Evolutionary conservation across 2,888 invertebrate genomes (phyloP).

Genomic region (Ceriagrion tenellum): DNA sequence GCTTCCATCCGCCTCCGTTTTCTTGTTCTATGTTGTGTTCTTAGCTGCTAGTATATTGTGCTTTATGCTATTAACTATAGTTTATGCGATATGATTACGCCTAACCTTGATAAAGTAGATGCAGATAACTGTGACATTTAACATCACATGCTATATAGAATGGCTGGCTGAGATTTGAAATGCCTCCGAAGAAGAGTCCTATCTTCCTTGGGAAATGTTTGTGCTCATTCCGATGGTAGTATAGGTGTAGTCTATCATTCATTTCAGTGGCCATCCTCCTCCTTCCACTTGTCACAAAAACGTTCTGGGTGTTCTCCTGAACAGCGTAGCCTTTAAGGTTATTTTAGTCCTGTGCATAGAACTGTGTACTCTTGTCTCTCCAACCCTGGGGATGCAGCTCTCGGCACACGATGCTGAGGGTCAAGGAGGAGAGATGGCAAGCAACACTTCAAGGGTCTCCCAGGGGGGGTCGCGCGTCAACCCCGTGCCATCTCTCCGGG

Average conservation of each 20-base stretch:
- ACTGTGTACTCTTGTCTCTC: background rate
- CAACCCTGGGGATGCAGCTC: background rate
- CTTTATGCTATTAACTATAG: no score
- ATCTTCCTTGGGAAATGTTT: no score
- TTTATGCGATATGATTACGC: no score
- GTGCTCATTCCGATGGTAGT: background rate
- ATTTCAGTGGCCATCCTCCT: background rate
- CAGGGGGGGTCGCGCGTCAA: background rate
- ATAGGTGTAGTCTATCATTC: no score
- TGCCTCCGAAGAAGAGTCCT: no score
- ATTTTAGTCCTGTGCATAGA: background rate
- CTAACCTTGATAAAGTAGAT: no score
- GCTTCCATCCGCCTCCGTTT: no score
- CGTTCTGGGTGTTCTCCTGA: background rate
- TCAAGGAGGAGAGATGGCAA: background rate
- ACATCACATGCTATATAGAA: no score
- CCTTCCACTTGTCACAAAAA: background rate
- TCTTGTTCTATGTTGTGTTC: no score
- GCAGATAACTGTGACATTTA: no score
- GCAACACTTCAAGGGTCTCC: background rate
- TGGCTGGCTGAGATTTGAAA: no score
- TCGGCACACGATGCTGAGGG: background rate
- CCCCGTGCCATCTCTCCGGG: background rate
- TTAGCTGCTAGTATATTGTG: no score
- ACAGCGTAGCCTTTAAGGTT: background rate